phyloP scores from a whole-genome alignment of 2,113 vertebrate species.

The Lycaon pictus region DNA sequence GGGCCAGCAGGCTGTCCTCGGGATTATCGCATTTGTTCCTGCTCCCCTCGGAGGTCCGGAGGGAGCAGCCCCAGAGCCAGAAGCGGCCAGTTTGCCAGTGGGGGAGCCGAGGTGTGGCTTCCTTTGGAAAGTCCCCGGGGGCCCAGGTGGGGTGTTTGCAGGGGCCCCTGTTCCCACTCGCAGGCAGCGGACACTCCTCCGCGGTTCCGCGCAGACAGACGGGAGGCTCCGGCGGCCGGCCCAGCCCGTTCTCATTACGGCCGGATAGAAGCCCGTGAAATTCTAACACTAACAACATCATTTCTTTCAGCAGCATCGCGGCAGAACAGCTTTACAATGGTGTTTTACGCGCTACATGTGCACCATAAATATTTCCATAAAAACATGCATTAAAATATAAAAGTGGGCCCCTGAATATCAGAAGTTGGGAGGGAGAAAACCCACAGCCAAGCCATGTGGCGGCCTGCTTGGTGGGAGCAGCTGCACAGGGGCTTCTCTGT shows the following conservation, averaged over 20 bases:
- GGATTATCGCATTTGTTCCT: fast-evolving
- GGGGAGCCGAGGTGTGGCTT: background rate
- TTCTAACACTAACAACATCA: constrained; percentile 84
- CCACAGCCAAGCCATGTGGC: constrained; percentile 74
- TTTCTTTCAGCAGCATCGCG: constrained; percentile 85
- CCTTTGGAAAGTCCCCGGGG: background rate
- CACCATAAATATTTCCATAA: constrained; percentile 89
- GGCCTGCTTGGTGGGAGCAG: background rate
- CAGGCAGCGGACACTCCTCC: constrained; percentile 53
- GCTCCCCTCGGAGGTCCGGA: fast-evolving
- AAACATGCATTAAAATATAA: constrained; percentile 86
- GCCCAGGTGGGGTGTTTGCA: fast-evolving
- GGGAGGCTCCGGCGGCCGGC: constrained; percentile 68
- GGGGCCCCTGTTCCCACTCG: background rate
- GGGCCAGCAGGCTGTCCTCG: fast-evolving
- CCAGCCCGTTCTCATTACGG: constrained; percentile 86
- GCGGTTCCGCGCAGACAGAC: constrained; percentile 76
- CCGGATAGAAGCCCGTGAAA: constrained; percentile 85
- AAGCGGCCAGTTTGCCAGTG: background rate
- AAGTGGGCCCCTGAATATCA: constrained; percentile 86
- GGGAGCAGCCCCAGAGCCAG: background rate
- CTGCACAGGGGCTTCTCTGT: background rate
- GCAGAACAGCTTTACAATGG: constrained; percentile 84
- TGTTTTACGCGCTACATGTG: constrained; percentile 88
- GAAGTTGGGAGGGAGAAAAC: constrained; percentile 71